Evolutionary conservation across 2,888 invertebrate species (phyloP).

Genomic region (Microctonus brassicae): DNA sequence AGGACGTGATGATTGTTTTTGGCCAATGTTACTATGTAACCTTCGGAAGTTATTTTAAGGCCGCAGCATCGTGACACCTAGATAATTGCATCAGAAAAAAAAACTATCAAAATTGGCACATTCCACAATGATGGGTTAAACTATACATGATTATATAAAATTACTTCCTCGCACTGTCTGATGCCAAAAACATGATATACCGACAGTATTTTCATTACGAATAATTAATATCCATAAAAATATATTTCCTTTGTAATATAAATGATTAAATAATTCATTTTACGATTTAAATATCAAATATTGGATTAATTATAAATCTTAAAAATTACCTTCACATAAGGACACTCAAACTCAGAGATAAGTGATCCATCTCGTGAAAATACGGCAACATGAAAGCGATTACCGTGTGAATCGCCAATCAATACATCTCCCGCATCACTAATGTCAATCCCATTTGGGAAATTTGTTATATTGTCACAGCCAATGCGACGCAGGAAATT

Average conservation of each 20-base stretch:
- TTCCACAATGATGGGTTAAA: neutral
- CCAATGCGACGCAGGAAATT: conserved; percentile 93
- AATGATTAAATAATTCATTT: neutral
- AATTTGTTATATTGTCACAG: conserved; percentile 95
- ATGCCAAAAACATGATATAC: conserved; percentile 25
- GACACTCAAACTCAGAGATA: conserved; percentile 95
- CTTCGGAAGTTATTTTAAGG: conserved; percentile 96
- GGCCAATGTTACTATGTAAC: conserved; percentile 95
- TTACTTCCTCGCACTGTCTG: neutral
- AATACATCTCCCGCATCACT: conserved; percentile 97
- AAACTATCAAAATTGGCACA: conserved; percentile 15
- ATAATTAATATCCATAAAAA: neutral
- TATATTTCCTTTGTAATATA: neutral
- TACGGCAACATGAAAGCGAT: conserved; percentile 97
- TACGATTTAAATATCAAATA: neutral
- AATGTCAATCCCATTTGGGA: conserved; percentile 98
- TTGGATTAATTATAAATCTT: neutral
- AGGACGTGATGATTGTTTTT: conserved; percentile 99
- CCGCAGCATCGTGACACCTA: conserved; percentile 98
- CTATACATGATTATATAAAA: conserved; percentile 4
- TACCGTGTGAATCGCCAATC: conserved; percentile 97
- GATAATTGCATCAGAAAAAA: conserved; percentile 47
- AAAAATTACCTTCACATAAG: conserved; percentile 89
- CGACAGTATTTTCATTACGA: neutral
- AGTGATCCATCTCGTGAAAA: conserved; percentile 90